Evolutionary conservation across 2,113 vertebrate genomes (phyloP).

Genomic region (Mesocricetus auratus): DNA sequence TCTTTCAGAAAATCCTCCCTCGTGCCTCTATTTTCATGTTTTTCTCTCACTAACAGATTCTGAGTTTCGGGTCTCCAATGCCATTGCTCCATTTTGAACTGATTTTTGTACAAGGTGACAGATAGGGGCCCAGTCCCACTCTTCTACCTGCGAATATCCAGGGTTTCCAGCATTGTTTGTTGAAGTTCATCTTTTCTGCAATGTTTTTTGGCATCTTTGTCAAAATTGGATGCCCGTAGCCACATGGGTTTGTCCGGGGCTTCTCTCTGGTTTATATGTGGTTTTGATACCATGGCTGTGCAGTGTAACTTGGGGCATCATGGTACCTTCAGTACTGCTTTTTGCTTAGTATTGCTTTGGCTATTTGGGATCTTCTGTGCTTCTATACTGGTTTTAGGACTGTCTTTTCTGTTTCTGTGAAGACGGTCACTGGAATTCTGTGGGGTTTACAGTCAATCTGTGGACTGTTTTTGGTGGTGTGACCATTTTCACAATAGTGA

Average conservation of each 20-base stretch:
- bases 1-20: neutral
- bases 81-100: neutral
- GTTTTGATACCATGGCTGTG: neutral
- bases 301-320: neutral
- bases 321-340: no score
- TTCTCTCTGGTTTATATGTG: neutral
- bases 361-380: neutral
- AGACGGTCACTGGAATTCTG: neutral
- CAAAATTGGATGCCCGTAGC: neutral
- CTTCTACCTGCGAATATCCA: neutral
- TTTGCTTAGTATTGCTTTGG: neutral
- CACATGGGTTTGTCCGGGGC: no score
- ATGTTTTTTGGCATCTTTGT: neutral
- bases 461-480: neutral
- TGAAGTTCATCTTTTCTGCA: neutral
- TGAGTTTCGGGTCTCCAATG: neutral
- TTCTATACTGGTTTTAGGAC: neutral
- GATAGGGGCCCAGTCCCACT: neutral
- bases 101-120: neutral
- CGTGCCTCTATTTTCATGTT: neutral
- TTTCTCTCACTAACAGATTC: neutral
- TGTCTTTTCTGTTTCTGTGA: neutral
- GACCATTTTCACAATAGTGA: neutral
- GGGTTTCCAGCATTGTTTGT: neutral
- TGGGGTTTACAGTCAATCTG: no score